phyloP scores from a whole-genome alignment of 2,113 vertebrate genomes.

The Oryzias woworae region DNA sequence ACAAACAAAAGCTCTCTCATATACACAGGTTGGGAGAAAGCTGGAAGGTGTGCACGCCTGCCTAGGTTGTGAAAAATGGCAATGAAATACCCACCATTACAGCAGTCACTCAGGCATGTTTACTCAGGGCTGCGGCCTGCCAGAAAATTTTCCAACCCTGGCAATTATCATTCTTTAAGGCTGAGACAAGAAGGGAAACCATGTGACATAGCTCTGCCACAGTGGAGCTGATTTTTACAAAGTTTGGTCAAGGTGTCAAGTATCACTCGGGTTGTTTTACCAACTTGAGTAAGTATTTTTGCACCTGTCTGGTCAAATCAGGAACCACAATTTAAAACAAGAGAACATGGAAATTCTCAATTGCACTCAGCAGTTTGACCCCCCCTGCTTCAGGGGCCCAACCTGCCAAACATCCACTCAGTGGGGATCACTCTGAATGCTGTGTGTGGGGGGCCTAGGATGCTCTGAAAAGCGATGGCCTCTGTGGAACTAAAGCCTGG shows the following conservation, averaged over 20 bases:
- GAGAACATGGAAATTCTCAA: constrained; percentile 18
- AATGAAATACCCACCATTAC: constrained; percentile 73
- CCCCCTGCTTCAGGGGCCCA: constrained; percentile 32
- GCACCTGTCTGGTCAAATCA: neutral
- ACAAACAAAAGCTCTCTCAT: constrained; percentile 25
- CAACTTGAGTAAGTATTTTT: neutral
- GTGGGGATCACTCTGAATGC: constrained; percentile 34
- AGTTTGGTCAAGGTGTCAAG: constrained; percentile 40
- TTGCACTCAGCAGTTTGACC: constrained; percentile 30
- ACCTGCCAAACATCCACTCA: constrained; percentile 32
- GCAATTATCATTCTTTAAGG: constrained; percentile 78
- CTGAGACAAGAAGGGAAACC: constrained; percentile 62
- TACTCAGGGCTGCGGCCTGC: constrained; percentile 76
- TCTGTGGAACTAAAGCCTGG: constrained; percentile 34
- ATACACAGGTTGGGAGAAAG: constrained; percentile 46
- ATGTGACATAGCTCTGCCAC: constrained; percentile 68
- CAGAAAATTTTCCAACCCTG: constrained; percentile 73
- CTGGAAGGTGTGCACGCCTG: constrained; percentile 72
- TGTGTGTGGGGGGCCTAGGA: constrained; percentile 45
- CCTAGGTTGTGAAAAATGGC: constrained; percentile 71
- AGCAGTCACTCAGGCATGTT: constrained; percentile 77
- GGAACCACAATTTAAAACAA: neutral
- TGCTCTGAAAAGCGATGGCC: constrained; percentile 56
- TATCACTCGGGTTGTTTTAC: constrained; percentile 31
- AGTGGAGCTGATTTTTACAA: constrained; percentile 25